phyloP scores from a whole-genome alignment of 1,140 invertebrate species.

The Drosophila ironensis region DNA sequence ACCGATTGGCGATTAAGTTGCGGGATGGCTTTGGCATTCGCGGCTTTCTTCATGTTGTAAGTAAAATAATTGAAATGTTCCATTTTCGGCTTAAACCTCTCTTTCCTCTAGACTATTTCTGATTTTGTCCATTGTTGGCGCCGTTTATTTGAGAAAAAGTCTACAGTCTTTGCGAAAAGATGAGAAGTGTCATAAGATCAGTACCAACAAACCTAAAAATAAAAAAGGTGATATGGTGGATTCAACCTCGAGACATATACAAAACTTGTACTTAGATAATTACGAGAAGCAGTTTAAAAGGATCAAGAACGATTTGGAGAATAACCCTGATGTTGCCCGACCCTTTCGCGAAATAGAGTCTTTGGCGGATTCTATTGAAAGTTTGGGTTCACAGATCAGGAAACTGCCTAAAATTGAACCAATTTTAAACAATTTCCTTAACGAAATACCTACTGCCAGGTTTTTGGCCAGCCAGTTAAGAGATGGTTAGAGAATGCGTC shows the following conservation, averaged over 20 bases:
- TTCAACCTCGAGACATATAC: not conserved
- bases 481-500: not conserved
- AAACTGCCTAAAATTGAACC: not conserved
- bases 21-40: not conserved
- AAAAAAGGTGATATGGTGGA: not conserved
- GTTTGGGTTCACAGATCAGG: not conserved
- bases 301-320: not conserved
- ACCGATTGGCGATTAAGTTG: not conserved
- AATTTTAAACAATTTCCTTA: not conserved
- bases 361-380: not conserved
- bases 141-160: not conserved
- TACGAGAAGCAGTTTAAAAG: not conserved
- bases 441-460: not conserved
- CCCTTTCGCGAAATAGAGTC: not conserved
- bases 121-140: constrained; percentile 3
- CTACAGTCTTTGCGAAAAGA: not conserved
- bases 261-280: not conserved
- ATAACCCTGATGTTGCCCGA: not conserved
- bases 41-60: constrained; percentile 23
- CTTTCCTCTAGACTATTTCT: not conserved
- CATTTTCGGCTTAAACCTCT: too few relatives aligned
- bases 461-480: constrained; percentile 21
- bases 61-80: too few relatives aligned
- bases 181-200: not conserved
- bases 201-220: not conserved